Evolutionary conservation across 1,140 invertebrate genomes (phyloP), one percentile per base, ranked within the genome.

Genomic region (Littorina saxatilis): DNA sequence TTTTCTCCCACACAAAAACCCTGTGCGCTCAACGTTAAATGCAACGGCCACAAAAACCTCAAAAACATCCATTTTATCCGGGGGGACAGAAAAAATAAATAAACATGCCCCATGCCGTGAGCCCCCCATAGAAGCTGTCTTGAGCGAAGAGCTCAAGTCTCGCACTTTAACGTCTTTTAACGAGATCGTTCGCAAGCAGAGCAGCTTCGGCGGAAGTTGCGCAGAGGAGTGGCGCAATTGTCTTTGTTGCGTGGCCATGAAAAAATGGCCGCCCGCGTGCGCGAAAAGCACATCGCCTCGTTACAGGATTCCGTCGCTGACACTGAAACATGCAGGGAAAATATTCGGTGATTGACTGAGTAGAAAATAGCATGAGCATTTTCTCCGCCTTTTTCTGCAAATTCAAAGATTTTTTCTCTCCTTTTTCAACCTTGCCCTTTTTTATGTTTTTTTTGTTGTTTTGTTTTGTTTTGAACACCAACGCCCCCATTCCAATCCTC

Each of bases 151-250:
- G n/a, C 58, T 29, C 58, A 61, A 61, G 7, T 61, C 58, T 61
- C 58, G 58, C 58, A n/a, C n/a, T 61, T 61, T 61, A 61, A 61
- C 58, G 58, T 23, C 58, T 61, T 23, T 61, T 61, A 61, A 61
- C 58, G 58, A 61, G 58, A 61, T 61, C 27, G 20, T 61, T 61
- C 58, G 20, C 20, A 61, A 61, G 58, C 27, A 29, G 27, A 29
- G 58, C 58, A 61, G 58, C 58, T 11, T 61, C n/a, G 27, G 5
- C 58, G 58, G 58, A 61, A 61, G 58, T 29, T 61, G 58, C 58
- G 58, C 27, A 29, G 58, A 61, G n/a, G 58, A 61, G 58, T 23
- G 58, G 58, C 58, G 58, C 58, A 61, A 61, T 61, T 61, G 58
- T 61, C 58, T 61, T 61, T 61, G 58, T 61, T 61, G 20, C 58